These are phyloP conservation scores for Diadema setosum DNA, from an alignment of 35 echinoderm and acorn worm species.

Conservation along the genomic window DNA sequence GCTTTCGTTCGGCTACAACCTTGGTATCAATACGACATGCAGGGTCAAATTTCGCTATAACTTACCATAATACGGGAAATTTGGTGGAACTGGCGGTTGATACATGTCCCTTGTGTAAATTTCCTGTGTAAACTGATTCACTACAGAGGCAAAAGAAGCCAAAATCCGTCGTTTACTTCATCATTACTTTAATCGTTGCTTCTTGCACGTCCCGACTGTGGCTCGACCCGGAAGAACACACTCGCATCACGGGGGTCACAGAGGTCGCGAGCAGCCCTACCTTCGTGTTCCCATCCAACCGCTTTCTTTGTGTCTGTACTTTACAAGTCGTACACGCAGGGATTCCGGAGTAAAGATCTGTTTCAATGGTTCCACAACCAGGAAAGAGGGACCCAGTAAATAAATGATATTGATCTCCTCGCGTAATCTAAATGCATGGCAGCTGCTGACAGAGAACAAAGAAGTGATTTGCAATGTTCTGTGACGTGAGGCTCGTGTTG, in stretches of 20 bases:
- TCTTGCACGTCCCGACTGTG: not conserved
- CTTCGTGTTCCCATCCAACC: not conserved
- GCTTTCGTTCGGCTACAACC: not conserved
- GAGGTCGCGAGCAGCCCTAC: not conserved
- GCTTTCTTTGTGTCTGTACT: not conserved
- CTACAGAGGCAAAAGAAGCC: not conserved
- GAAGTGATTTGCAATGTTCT: not conserved
- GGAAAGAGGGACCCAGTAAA: not conserved
- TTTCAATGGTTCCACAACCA: not conserved
- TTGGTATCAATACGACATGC: not conserved
- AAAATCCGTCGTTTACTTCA: not conserved
- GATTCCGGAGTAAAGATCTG: not conserved
- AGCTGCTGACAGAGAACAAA: not conserved
- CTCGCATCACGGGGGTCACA: not conserved
- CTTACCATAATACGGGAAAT: conserved; percentile 7
- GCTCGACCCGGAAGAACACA: not conserved
- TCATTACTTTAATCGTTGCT: not conserved
- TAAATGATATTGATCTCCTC: not conserved
- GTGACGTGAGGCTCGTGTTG: too few species aligned
- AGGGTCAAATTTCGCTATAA: not conserved
- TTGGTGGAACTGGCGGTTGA: not conserved
- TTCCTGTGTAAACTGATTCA: not conserved
- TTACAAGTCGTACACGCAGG: not conserved
- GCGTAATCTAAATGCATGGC: not conserved
- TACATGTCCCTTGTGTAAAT: not conserved